Evolutionary conservation across 2,113 vertebrate species (phyloP).

Genomic region (Takifugu flavidus): DNA sequence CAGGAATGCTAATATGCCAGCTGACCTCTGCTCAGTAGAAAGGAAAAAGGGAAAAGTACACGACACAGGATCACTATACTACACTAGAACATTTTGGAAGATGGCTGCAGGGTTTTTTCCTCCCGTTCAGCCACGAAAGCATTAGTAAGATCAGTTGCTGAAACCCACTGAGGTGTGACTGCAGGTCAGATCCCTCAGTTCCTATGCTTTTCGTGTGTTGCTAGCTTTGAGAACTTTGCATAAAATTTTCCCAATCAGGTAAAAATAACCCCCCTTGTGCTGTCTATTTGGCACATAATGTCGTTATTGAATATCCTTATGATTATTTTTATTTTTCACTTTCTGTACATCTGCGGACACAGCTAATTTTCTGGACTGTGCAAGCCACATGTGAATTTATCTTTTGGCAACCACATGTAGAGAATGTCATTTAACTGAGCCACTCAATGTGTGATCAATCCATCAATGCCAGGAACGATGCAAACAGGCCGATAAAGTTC

Average conservation of each 20-base stretch:
- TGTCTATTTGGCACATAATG: no score
- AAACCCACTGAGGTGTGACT: no score
- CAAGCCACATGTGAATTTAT: no score
- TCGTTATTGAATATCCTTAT: no score
- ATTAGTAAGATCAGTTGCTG: no score
- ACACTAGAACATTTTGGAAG: not conserved
- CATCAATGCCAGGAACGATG: constrained; percentile 3
- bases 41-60: not conserved
- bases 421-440: constrained; percentile 24
- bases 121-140: no score
- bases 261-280: not conserved
- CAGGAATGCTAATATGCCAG: not conserved
- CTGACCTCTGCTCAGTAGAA: not conserved
- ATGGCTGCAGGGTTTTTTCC: no score
- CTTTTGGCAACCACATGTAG: no score
- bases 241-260: not conserved
- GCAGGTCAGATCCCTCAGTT: not conserved
- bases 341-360: not conserved
- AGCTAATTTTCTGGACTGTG: no score
- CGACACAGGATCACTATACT: no score
- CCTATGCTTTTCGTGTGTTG: not conserved
- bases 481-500: constrained; percentile 6
- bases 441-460: not conserved
- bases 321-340: not conserved
- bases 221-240: not conserved